These are phyloP conservation scores for Lissocephala sabroskyi DNA, from an alignment of 2,888 invertebrate species.

Conservation along the genomic window DNA sequence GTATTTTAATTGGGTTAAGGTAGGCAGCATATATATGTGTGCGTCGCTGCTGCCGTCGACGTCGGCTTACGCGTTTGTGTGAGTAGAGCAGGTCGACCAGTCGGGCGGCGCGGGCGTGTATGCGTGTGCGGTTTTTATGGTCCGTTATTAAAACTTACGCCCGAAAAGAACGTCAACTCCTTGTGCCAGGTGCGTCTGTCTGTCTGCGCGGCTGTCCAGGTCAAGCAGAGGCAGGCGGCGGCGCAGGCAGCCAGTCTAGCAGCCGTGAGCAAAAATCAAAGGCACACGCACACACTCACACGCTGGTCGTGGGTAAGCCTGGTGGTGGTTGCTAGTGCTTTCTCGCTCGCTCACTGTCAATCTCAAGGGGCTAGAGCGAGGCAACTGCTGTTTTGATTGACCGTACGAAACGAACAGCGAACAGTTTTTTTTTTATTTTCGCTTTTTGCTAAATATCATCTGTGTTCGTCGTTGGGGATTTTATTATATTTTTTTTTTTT, in stretches of 20 bases:
- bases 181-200: conserved; percentile 45
- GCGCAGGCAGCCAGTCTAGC: conserved; percentile 8
- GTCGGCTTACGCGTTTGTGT: not conserved
- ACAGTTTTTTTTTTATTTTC: conserved; percentile 35
- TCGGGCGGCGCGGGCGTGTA: not conserved
- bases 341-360: conserved; percentile 27
- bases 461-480: conserved; percentile 51
- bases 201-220: conserved; percentile 29
- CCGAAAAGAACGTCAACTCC: conserved; percentile 49
- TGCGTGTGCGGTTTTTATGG: conserved; percentile 6
- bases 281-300: conserved; percentile 28
- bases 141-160: conserved; percentile 24
- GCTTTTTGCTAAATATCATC: conserved; percentile 66
- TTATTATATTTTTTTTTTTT: conserved; percentile 24
- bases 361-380: conserved; percentile 43
- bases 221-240: conserved; percentile 34
- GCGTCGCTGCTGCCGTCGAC: conserved; percentile 6
- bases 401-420: no score
- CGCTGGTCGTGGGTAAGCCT: no score
- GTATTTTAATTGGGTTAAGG: conserved; percentile 68
- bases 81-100: no score
- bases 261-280: conserved; percentile 48
- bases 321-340: conserved; percentile 30
- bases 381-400: conserved; percentile 61
- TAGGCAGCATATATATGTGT: conserved; percentile 41